Percentiles rank a stretch among this genome's conserved stretches.
These are phyloP conservation scores for Drosophila lacertosa DNA, from an alignment of 1,140 invertebrate species.

Conservation along the genomic window DNA sequence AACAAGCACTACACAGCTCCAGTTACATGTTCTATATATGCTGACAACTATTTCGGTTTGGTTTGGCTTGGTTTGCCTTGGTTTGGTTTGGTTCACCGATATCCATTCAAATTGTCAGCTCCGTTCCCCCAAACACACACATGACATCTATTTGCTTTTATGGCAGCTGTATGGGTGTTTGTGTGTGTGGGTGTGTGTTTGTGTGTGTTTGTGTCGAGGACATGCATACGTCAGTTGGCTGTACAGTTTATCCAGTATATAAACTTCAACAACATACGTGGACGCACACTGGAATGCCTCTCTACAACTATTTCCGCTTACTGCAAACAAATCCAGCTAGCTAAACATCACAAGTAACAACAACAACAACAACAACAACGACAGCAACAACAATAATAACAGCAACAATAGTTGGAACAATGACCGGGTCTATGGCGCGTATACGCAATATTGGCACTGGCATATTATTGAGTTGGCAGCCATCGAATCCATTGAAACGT, in stretches of 20 bases:
- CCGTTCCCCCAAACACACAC: constrained; percentile 4
- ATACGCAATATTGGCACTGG: constrained; percentile 77
- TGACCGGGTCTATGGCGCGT: constrained; percentile 59
- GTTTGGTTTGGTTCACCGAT: constrained; percentile 51
- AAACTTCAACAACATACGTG: constrained; percentile 72
- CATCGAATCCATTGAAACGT: constrained; percentile 39
- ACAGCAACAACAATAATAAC: constrained; percentile 17
- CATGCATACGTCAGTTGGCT: constrained; percentile 75
- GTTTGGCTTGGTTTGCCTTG: constrained; percentile 49
- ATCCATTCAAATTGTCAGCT: constrained; percentile 51
- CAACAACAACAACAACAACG: constrained; percentile 10
- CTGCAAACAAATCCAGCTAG: constrained; percentile 78
- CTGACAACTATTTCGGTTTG: constrained; percentile 64
- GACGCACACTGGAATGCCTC: constrained; percentile 36
- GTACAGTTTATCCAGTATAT: constrained; percentile 76
- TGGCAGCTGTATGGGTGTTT: constrained; percentile 51
- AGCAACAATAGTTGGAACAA: constrained; percentile 43
- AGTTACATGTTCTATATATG: constrained; percentile 42
- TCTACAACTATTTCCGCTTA: constrained; percentile 79
- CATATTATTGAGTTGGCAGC: constrained; percentile 71
- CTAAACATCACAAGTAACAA: constrained; percentile 51
- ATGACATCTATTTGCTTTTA: constrained; percentile 79
- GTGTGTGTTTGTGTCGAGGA: constrained; percentile 37
- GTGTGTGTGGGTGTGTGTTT: constrained; percentile 11
- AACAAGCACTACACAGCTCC: constrained; percentile 25